phyloP scores from a whole-genome alignment of 64 coral and sea anemone genomes.

The Pocillopora damicornis region DNA sequence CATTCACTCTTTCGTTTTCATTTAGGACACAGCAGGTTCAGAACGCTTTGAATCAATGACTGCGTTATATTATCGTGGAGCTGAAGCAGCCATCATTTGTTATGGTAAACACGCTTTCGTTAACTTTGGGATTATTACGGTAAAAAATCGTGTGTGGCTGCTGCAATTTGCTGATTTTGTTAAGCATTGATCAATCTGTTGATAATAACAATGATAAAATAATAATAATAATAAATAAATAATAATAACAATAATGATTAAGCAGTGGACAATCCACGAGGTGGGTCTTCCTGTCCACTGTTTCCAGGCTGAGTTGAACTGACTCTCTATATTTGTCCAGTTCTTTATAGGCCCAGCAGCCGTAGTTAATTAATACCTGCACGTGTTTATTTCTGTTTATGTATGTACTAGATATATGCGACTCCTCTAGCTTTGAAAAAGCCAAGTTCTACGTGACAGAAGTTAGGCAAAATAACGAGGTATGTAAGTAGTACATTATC shows the following conservation, averaged over 20 bases:
- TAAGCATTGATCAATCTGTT: no score
- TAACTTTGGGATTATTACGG: background rate
- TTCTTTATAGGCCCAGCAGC: no score
- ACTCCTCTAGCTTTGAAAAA: conserved; percentile 16
- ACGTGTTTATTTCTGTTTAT: background rate
- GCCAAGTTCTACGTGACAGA: conserved; percentile 4
- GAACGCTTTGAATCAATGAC: conserved; percentile 22
- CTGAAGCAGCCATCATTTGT: conserved; percentile 4
- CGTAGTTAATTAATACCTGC: no score
- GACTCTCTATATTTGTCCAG: no score
- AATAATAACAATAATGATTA: no score
- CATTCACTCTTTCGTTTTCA: background rate
- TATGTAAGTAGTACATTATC: background rate
- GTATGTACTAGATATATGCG: background rate
- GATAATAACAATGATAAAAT: no score
- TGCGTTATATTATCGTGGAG: conserved; percentile 1
- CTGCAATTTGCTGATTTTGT: no score
- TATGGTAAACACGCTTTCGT: background rate
- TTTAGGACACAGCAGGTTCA: conserved; percentile 23
- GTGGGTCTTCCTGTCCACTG: no score
- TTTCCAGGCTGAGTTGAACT: no score
- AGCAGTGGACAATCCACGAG: no score
- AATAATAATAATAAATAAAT: no score
- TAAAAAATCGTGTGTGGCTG: background rate
- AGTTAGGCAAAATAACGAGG: background rate